Evolutionary conservation across 2,113 vertebrate genomes (phyloP).

Genomic region (Circaetus cinerascens): DNA sequence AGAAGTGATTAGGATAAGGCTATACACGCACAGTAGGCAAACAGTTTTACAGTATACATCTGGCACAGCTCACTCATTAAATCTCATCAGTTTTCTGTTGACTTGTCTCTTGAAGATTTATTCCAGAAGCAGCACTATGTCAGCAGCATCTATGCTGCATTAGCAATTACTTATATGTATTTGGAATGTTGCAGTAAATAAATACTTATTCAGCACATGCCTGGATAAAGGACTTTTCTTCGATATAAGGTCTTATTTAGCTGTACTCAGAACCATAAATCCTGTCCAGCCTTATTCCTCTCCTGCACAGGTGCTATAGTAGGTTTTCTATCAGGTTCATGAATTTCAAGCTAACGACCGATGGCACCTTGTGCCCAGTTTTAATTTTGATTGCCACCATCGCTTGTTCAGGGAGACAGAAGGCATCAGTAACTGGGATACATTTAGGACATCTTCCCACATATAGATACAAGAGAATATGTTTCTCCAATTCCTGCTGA

Average conservation of each 20-base stretch:
- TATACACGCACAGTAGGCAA: not conserved
- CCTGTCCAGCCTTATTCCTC: not conserved
- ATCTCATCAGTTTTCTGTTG: not conserved
- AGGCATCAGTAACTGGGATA: not conserved
- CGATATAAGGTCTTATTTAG: not conserved
- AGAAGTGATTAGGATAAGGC: not conserved
- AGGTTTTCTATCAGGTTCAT: not conserved
- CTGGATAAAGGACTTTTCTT: not conserved
- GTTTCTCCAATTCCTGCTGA: not conserved
- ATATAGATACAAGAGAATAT: not conserved
- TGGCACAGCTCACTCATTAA: constrained; percentile 22
- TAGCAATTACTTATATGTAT: not conserved
- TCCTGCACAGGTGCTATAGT: not conserved
- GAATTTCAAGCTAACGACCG: not conserved
- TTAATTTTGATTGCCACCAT: not conserved
- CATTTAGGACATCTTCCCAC: not conserved
- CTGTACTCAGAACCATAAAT: not conserved
- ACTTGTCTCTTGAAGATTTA: constrained; percentile 5
- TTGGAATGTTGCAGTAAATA: not conserved
- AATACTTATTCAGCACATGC: not conserved
- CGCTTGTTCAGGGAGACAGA: not conserved
- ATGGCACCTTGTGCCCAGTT: not conserved
- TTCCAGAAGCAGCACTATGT: not conserved
- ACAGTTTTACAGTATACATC: not conserved
- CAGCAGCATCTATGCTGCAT: not conserved